A percentile compares a stretch with the other conserved stretches of the same genome.
Evolutionary conservation across 2,888 invertebrate genomes (phyloP).

Genomic region (Argyra leucocephala): DNA sequence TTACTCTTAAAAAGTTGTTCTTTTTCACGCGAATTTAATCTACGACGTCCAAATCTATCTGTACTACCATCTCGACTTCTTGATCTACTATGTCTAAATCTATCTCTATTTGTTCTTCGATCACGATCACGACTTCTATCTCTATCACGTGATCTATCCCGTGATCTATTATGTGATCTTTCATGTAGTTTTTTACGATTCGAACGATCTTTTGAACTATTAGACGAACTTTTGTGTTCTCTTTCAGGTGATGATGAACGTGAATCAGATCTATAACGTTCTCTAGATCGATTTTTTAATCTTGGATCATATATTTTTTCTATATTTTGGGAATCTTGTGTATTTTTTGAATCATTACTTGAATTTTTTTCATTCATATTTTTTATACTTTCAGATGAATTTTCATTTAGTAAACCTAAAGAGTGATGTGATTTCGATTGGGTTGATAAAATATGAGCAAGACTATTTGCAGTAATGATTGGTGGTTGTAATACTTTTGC

Average conservation of each 20-base stretch:
- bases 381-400: conserved; percentile 14
- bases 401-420: background rate
- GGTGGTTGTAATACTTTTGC: conserved; percentile 35
- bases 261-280: conserved; percentile 16
- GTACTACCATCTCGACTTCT: conserved; percentile 32
- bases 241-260: conserved; percentile 27
- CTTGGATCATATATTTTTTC: conserved; percentile 12
- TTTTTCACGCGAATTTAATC: conserved; percentile 26
- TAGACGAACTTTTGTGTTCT: conserved; percentile 35
- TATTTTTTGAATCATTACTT: conserved; percentile 11
- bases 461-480: conserved; percentile 34
- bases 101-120: conserved; percentile 35
- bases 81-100: conserved; percentile 45
- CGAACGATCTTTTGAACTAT: conserved; percentile 28
- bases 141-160: conserved; percentile 38
- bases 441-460: conserved; percentile 33
- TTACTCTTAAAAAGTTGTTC: conserved; percentile 12
- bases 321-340: conserved; percentile 18
- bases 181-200: conserved; percentile 48
- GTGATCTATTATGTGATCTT: conserved; percentile 27
- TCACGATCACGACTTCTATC: conserved; percentile 46
- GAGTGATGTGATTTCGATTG: conserved; percentile 24
- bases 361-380: conserved; percentile 12
- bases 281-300: conserved; percentile 16
- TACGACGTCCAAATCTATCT: conserved; percentile 20